phyloP scores from a whole-genome alignment of 2,797 vertebrate species.

The Characodon lateralis region DNA sequence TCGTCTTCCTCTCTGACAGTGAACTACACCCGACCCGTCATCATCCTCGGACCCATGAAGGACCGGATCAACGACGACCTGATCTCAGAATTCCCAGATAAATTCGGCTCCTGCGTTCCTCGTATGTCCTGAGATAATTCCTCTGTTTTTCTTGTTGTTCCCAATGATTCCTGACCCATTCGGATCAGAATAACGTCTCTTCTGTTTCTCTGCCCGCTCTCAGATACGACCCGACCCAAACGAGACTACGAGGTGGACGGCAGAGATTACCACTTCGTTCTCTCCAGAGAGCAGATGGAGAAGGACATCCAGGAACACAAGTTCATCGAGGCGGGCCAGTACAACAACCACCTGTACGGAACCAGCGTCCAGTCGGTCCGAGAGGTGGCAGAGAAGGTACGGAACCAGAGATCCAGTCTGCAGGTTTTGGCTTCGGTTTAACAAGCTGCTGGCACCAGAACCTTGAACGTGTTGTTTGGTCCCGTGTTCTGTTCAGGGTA shows the following conservation, averaged over 20 bases:
- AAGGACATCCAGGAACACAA: conserved; percentile 97
- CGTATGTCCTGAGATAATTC: conserved; percentile 81
- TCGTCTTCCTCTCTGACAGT: conserved; percentile 75
- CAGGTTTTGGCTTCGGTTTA: no score
- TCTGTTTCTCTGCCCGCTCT: not conserved
- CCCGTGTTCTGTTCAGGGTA: conserved; percentile 81
- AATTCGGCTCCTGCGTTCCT: conserved; percentile 97
- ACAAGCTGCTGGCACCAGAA: not conserved
- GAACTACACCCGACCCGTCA: conserved; percentile 93
- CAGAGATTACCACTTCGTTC: conserved; percentile 95
- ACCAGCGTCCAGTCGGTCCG: conserved; percentile 97
- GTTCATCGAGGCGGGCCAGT: conserved; percentile 98
- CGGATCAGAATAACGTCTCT: not conserved
- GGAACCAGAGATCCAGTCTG: not conserved
- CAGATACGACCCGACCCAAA: conserved; percentile 97
- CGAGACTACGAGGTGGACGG: conserved; percentile 96
- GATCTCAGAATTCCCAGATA: conserved; percentile 97
- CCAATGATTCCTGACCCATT: not conserved
- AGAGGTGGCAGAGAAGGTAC: conserved; percentile 95
- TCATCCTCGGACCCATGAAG: conserved; percentile 97
- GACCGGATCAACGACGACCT: conserved; percentile 97
- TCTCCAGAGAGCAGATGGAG: conserved; percentile 97
- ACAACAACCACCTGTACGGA: conserved; percentile 97
- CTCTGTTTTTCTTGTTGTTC: no score
- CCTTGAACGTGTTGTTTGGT: not conserved